A percentile compares a stretch with the other conserved stretches of the same genome.
Evolutionary conservation across 2,888 invertebrate genomes (phyloP).

Genomic region (Mactromeris polynyma): DNA sequence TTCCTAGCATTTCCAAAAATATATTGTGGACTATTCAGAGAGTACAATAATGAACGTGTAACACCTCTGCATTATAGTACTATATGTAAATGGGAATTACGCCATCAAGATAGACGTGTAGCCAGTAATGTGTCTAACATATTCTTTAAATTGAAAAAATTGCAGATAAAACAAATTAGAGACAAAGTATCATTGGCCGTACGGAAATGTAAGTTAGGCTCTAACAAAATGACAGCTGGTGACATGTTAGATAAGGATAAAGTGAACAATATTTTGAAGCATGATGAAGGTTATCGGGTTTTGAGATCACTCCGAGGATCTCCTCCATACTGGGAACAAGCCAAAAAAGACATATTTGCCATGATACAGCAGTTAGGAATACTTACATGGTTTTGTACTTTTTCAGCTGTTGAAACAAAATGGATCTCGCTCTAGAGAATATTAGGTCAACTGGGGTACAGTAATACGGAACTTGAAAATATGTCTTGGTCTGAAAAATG

Average conservation of each 20-base stretch:
- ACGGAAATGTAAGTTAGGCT: slow-evolving; percentile 44
- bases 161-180: slow-evolving; percentile 57
- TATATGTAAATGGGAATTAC: slow-evolving; percentile 60
- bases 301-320: slow-evolving; percentile 51
- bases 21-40: slow-evolving; percentile 7
- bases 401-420: slow-evolving; percentile 51
- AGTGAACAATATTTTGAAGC: background rate
- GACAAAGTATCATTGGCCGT: slow-evolving; percentile 54
- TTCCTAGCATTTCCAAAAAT: slow-evolving; percentile 32
- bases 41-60: background rate
- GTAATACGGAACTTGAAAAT: slow-evolving; percentile 41
- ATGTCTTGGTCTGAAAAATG: slow-evolving; percentile 59
- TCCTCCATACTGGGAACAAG: slow-evolving; percentile 52
- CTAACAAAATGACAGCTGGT: slow-evolving; percentile 35
- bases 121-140: slow-evolving; percentile 49
- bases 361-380: slow-evolving; percentile 51
- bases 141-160: slow-evolving; percentile 57
- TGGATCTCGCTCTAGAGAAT: slow-evolving; percentile 53
- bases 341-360: slow-evolving; percentile 49
- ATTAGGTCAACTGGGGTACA: slow-evolving; percentile 42
- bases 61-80: slow-evolving; percentile 53
- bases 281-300: slow-evolving; percentile 21
- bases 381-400: slow-evolving; percentile 59
- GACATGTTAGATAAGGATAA: background rate
- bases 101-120: slow-evolving; percentile 52